These are phyloP conservation scores for Glyphotaelius pellucidus DNA, from an alignment of 2,888 invertebrate species.

Conservation along the genomic window DNA sequence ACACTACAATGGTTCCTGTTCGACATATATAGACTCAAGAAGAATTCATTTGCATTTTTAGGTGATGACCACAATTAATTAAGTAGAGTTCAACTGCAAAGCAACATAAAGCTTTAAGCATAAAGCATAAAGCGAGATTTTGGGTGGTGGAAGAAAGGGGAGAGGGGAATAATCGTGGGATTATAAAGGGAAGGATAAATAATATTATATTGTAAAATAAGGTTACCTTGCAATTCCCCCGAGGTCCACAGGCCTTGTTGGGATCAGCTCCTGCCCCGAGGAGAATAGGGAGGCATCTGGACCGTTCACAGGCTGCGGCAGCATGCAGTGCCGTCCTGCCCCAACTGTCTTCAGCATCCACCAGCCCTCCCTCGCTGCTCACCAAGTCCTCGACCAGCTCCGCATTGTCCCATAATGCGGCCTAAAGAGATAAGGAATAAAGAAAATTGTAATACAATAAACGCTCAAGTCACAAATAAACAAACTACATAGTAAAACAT, in stretches of 20 bases:
- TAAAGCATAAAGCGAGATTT: no score
- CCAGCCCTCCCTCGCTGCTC: conserved; percentile 80
- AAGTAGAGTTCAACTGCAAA: not conserved
- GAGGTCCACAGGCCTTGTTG: conserved; percentile 82
- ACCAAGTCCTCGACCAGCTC: conserved; percentile 90
- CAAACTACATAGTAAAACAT: not conserved
- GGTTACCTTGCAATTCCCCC: conserved; percentile 82
- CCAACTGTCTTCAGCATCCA: conserved; percentile 86
- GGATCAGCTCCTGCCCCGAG: conserved; percentile 79
- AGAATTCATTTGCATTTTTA: no score
- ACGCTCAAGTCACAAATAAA: not conserved
- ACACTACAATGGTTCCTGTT: not conserved
- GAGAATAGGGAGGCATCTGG: conserved; percentile 29
- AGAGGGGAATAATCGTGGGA: not conserved
- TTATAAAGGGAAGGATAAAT: not conserved
- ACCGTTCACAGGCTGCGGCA: conserved; percentile 27
- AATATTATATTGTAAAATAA: not conserved
- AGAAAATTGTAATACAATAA: not conserved
- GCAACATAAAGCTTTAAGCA: not conserved
- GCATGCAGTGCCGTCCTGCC: conserved; percentile 84
- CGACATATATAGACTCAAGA: not conserved
- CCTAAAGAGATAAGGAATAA: conserved; percentile 72
- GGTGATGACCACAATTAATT: not conserved
- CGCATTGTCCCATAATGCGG: conserved; percentile 92
- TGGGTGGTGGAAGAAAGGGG: not conserved